Base-by-base conservation (phyloP, 2,113 vertebrate species). In the Vulpes ferrilata region DNA sequence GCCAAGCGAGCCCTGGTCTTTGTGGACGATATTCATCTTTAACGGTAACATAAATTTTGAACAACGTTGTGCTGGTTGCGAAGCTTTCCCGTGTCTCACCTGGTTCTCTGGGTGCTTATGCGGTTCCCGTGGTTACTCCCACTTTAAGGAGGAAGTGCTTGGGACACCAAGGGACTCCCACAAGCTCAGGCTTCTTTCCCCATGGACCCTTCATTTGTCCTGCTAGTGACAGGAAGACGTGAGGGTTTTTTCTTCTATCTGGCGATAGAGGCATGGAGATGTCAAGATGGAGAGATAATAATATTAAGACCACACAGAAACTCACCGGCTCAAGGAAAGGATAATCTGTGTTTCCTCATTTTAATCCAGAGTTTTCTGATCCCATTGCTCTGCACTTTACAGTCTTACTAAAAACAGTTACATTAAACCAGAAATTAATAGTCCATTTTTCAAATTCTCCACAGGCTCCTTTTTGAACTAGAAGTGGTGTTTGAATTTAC, bases 71-170 rank as follows among this genome's bases (percentile, higher is more conserved):
- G 10, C 23, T 48, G 32, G 57, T 59, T 7, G 27, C 32, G 3
- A 3, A 12, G 5, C 11, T 5, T 1, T 2, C 67, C 60, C 3
- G 11, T 27, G 3, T 0, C 23, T 12, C 76, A 6, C 7, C 22
- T 1, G 15, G 7, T 9, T 13, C n/a, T n/a, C 8, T 1, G 88
- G 32, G 3, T 48, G 4, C 59, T 1, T 5, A n/a, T 30, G 60
- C 15, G 16, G 38, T 4, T 5, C 32, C 15, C 25, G 1, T 0
- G 12, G 82, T 9, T 9, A 16, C 9, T 9, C 48, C 48, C 0
- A 0, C 1, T 1, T 1, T 6, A 43, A 3, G 0, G 19, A 6
- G 51, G 83, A 59, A 17, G 11, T 25, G 0, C 1, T 7, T 9
- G 13, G 48, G 73, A 15, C 30, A 9, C 7, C 5, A 3, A 15